Evolutionary conservation across 1,140 invertebrate species (phyloP).

Genomic region (Sycophaga agraensis): DNA sequence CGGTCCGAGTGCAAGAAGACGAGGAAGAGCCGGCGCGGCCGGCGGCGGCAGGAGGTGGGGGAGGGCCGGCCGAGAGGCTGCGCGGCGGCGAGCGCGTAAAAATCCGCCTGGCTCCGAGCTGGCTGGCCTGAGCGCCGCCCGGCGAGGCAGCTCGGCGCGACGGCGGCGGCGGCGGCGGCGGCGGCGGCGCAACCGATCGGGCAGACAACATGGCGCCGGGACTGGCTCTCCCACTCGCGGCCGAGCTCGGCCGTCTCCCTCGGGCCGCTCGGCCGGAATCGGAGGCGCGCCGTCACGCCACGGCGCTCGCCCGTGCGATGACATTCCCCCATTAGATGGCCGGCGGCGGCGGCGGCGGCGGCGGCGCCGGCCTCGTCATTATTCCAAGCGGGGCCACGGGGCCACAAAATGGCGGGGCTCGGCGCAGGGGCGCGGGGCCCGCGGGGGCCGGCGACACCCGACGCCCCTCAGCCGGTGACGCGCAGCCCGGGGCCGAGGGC

Average conservation of each 20-base stretch:
- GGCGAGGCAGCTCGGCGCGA: background rate
- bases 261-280: background rate
- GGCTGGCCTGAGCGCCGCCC: conserved; percentile 41
- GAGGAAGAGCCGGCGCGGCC: background rate
- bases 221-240: conserved; percentile 37
- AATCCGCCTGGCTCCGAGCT: conserved; percentile 52
- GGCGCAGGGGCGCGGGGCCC: too few species aligned
- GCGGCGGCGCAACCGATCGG: conserved; percentile 37
- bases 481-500: too few species aligned
- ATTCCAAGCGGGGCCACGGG: conserved; percentile 55
- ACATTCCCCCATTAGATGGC: conserved; percentile 53
- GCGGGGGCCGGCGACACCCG: too few species aligned
- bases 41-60: background rate
- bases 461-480: conserved; percentile 31
- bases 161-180: conserved; percentile 33
- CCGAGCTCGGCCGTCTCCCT: background rate
- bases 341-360: too few species aligned
- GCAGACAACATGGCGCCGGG: conserved; percentile 58
- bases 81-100: conserved; percentile 40
- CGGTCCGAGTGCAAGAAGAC: background rate
- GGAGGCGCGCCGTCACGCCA: conserved; percentile 1
- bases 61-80: background rate
- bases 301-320: conserved; percentile 38
- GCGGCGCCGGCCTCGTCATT: conserved; percentile 37
- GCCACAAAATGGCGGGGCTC: conserved; percentile 55